Evolutionary conservation across 2,888 invertebrate species (phyloP).

Genomic region (Lithosia quadra): DNA sequence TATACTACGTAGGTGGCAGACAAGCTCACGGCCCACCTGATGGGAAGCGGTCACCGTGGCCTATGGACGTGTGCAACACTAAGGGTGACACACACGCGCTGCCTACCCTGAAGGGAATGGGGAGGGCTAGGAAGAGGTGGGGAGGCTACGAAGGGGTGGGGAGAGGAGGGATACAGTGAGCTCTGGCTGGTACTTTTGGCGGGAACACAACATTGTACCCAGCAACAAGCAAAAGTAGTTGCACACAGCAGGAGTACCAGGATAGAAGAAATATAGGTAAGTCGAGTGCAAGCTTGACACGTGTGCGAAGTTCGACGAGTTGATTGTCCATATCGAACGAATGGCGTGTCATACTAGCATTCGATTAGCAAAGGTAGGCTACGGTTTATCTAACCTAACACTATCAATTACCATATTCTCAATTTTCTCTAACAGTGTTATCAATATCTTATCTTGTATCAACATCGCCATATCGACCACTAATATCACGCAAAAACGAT

Average conservation of each 20-base stretch:
- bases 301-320: background rate
- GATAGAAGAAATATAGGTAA: background rate
- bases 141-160: no score
- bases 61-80: no score
- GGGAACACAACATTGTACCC: no score
- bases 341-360: background rate
- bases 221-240: no score
- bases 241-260: background rate
- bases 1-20: no score
- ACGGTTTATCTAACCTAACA: background rate
- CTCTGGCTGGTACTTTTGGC: no score
- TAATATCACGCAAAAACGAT: background rate
- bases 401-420: conserved; percentile 2
- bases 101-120: no score
- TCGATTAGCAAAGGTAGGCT: background rate
- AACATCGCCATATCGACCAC: background rate
- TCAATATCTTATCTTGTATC: background rate
- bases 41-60: no score
- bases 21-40: no score
- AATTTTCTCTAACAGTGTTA: conserved; percentile 4
- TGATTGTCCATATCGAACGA: background rate
- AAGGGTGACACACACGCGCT: no score
- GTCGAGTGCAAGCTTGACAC: background rate
- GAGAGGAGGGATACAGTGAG: no score
- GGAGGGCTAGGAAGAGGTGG: no score